These are phyloP conservation scores for Threskiornis aethiopicus DNA, from an alignment of 2,797 vertebrate species.

Conservation along the genomic window DNA sequence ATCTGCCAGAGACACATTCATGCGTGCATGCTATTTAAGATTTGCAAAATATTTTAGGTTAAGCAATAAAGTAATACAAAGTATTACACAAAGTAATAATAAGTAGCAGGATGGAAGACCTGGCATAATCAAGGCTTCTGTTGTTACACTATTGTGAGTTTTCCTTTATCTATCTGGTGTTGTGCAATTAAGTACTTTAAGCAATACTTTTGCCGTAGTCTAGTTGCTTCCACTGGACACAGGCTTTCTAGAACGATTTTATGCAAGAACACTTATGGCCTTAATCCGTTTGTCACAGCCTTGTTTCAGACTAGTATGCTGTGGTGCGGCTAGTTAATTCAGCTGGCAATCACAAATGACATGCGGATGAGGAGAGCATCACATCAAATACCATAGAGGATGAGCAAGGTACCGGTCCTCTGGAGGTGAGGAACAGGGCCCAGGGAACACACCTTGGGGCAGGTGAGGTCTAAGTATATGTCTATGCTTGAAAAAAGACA, in stretches of 20 bases:
- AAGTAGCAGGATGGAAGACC: neutral
- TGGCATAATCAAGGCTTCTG: neutral
- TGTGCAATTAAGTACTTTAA: constrained; percentile 16
- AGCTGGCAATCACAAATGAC: neutral
- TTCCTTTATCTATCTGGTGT: constrained; percentile 40
- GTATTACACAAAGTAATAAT: neutral
- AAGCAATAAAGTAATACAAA: neutral
- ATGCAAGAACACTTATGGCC: neutral
- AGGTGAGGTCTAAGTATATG: neutral
- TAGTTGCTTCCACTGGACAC: constrained; percentile 33
- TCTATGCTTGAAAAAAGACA: neutral
- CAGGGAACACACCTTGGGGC: neutral
- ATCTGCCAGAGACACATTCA: neutral
- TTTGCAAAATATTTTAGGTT: neutral
- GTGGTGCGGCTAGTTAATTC: neutral
- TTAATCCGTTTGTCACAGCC: neutral
- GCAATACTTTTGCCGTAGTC: neutral
- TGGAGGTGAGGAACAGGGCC: neutral
- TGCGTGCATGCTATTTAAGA: neutral
- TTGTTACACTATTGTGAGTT: neutral
- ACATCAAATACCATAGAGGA: accelerated
- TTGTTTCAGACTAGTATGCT: neutral
- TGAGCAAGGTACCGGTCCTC: accelerated
- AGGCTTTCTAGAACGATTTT: constrained; percentile 13
- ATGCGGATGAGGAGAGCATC: neutral